Evolutionary conservation across 2,113 vertebrate genomes (phyloP), one percentile per base, ranked within the genome.

Genomic region (Embiotoca jacksoni): DNA sequence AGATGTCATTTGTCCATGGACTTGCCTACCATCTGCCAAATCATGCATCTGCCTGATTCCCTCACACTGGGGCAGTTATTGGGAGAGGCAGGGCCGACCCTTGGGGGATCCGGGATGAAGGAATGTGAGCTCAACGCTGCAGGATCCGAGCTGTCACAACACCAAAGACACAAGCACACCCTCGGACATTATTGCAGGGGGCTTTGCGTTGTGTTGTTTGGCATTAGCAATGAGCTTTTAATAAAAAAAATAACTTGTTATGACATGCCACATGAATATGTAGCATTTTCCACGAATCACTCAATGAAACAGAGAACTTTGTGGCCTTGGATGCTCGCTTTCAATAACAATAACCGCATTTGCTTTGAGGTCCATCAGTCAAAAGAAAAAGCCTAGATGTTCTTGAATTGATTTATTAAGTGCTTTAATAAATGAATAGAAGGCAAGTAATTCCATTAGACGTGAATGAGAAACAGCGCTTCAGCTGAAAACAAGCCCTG

Each of bases 141-240:
- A 72, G 89, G 86, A 91, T 84, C 74, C 7, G 81, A 88, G 72
- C 83, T 92, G 92, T 92, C 88, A 92, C 86, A 94, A 89, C 89
- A 92, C 61, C 71, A 72, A 58, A 89, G 75, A 87, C 73, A 71
- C 83, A 66, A 86, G 83, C 82, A 65, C 30, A 15, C 52, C 16
- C 72, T 70, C 72, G 67, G 32, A 59, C 30, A 13, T 47, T 0
- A 32, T 5, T 53, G 58, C 0, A 8, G 54, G 56, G 31, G 39
- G 73, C 49, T 33, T n/a, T 32, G 50, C 62, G 13, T 37, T 59
- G 61, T 15, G 60, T 23, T 72, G 46, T 67, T 81, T 73, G 55
- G 80, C 59, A 36, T 70, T 15, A 59, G 44, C 15, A 58, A 75
- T 50, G 37, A 64, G 53, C 57, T 37, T 32, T 23, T 23, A 23